These are phyloP conservation scores for Pteruthius melanotis DNA, from an alignment of 2,113 vertebrate species.

Conservation along the genomic window DNA sequence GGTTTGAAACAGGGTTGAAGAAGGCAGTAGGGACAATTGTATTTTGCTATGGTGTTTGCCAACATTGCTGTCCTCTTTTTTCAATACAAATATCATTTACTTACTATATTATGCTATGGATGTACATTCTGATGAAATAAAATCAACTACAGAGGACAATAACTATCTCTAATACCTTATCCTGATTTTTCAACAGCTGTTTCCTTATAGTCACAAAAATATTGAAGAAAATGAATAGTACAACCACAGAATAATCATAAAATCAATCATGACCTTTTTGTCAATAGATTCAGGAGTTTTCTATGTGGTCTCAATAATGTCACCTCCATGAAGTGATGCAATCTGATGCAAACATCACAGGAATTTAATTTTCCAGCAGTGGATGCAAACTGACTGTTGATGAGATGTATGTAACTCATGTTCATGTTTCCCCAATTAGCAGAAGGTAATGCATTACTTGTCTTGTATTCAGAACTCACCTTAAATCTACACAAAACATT, in stretches of 20 bases:
- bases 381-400: neutral
- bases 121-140: neutral
- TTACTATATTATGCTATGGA: neutral
- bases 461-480: neutral
- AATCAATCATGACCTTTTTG: neutral
- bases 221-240: neutral
- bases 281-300: neutral
- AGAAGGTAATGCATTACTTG: neutral
- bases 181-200: neutral
- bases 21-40: neutral
- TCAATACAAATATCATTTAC: neutral
- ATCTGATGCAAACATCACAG: neutral
- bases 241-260: neutral
- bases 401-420: neutral
- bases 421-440: neutral
- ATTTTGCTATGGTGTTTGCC: neutral
- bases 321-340: neutral
- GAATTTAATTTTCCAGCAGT: neutral
- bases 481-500: neutral
- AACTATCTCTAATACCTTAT: neutral
- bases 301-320: neutral
- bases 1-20: neutral
- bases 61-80: neutral
- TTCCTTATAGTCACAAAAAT: neutral
- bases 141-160: neutral